A percentile compares a stretch with the other conserved stretches of the same genome.
These are phyloP conservation scores for Popillia japonica DNA, from an alignment of 1,140 invertebrate species.

Conservation along the genomic window DNA sequence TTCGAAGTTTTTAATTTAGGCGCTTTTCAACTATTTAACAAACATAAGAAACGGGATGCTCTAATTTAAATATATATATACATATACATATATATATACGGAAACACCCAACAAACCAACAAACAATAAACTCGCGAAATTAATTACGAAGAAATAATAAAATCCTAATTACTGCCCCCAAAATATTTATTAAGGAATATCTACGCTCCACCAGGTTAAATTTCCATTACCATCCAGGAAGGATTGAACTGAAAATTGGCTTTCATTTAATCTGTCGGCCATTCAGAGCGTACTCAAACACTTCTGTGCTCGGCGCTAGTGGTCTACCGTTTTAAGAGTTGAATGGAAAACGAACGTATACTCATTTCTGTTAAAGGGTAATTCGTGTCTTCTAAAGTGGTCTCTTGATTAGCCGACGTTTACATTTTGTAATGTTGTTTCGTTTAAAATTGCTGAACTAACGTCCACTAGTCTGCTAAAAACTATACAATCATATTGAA, in stretches of 20 bases:
- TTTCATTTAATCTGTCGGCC: background rate
- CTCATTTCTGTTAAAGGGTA: background rate
- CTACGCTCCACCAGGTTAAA: background rate
- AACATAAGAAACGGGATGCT: no score
- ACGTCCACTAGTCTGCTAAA: no score
- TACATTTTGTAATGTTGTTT: background rate
- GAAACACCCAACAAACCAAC: no score
- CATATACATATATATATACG: no score
- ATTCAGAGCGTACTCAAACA: background rate
- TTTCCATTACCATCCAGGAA: background rate
- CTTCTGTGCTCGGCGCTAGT: background rate
- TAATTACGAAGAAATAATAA: constrained; percentile 15
- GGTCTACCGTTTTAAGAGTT: background rate
- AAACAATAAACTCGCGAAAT: background rate
- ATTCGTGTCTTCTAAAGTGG: constrained; percentile 8
- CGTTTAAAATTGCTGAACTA: no score
- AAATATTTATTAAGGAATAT: background rate
- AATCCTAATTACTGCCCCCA: background rate
- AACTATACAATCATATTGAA: no score
- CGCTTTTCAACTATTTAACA: no score
- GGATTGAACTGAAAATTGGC: constrained; percentile 9
- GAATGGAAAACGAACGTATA: background rate
- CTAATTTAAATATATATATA: no score
- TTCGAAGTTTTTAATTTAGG: no score
- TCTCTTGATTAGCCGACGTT: background rate